Evolutionary conservation across 2,113 vertebrate genomes (phyloP).

Genomic region (Entomyzon cyanotis): DNA sequence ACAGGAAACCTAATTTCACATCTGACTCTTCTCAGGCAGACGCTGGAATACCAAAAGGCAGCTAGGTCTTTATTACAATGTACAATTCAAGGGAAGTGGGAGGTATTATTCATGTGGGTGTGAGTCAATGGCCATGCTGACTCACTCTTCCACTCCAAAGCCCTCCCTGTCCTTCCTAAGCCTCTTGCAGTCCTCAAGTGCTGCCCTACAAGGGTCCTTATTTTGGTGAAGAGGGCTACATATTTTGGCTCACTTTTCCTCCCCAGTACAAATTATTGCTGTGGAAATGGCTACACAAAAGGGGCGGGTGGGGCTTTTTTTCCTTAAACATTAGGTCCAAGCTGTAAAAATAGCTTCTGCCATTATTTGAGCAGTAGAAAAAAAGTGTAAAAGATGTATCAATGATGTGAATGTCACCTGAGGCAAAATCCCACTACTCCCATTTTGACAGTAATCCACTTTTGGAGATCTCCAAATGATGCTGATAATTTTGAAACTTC

Average conservation of each 20-base stretch:
- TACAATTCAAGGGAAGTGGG: conserved; percentile 66
- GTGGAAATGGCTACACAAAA: conserved; percentile 25
- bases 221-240: conserved; percentile 56
- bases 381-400: neutral
- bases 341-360: conserved; percentile 41
- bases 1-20: conserved; percentile 61
- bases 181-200: neutral
- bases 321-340: neutral
- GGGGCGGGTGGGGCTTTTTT: neutral
- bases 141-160: conserved; percentile 62
- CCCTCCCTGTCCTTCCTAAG: conserved; percentile 59
- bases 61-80: conserved; percentile 52
- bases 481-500: neutral
- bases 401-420: neutral
- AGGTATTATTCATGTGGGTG: conserved; percentile 70
- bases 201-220: conserved; percentile 34
- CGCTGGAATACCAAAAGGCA: conserved; percentile 40
- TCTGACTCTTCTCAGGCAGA: conserved; percentile 26
- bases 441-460: neutral
- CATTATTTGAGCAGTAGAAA: neutral
- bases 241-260: conserved; percentile 54
- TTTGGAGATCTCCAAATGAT: neutral
- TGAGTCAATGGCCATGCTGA: conserved; percentile 49
- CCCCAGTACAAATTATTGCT: conserved; percentile 51
- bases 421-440: neutral